Evolutionary conservation across 2,797 vertebrate species (phyloP).

Genomic region (Huso huso): DNA sequence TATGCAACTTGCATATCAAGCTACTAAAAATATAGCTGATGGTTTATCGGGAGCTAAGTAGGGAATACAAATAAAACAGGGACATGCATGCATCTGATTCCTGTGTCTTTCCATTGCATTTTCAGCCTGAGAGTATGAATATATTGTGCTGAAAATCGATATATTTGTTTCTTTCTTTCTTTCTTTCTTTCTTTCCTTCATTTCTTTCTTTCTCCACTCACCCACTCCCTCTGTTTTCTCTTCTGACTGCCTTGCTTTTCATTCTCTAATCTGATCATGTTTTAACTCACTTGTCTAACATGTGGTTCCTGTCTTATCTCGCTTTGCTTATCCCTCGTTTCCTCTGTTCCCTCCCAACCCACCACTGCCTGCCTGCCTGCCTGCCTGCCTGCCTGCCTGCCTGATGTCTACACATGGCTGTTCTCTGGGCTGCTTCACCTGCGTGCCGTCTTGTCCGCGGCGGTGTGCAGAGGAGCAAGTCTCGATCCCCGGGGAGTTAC

Average conservation of each 20-base stretch:
- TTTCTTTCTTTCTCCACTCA: slow-evolving; percentile 12
- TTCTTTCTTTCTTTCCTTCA: background rate
- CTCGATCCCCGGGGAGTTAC: slow-evolving; percentile 66
- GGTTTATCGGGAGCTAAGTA: too few relatives aligned
- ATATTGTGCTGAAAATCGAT: too few relatives aligned
- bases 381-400: slow-evolving; percentile 10
- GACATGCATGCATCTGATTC: too few relatives aligned
- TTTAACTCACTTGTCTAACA: slow-evolving; percentile 30
- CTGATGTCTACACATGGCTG: slow-evolving; percentile 60
- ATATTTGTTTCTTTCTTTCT: too few relatives aligned
- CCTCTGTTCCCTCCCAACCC: slow-evolving; percentile 32
- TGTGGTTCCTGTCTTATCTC: slow-evolving; percentile 29
- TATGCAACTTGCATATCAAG: too few relatives aligned
- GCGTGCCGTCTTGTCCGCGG: slow-evolving; percentile 63
- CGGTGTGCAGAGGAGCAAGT: slow-evolving; percentile 64
- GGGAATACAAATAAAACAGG: too few relatives aligned
- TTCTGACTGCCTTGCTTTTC: background rate
- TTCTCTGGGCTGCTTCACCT: slow-evolving; percentile 72
- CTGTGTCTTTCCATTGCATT: too few relatives aligned
- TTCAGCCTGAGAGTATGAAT: too few relatives aligned
- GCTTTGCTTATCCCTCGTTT: slow-evolving; percentile 23
- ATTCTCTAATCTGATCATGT: slow-evolving; percentile 26
- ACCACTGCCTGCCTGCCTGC: slow-evolving; percentile 4
- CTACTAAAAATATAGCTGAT: too few relatives aligned
- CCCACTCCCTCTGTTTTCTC: slow-evolving; percentile 11